Evolutionary conservation across 2,888 invertebrate genomes (phyloP), one percentile per base, ranked within the genome.

Genomic region (Mythimna pallens): DNA sequence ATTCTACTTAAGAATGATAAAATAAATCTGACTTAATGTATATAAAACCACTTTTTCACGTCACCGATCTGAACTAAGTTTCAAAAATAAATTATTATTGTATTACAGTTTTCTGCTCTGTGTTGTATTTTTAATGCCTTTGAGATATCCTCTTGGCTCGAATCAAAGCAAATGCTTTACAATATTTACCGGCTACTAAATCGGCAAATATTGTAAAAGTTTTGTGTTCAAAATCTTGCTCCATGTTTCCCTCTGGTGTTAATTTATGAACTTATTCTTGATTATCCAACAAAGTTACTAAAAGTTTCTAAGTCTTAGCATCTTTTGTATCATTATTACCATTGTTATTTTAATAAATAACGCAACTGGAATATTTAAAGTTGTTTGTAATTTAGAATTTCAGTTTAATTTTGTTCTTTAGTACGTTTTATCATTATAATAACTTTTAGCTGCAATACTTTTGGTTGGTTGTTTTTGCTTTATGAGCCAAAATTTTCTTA

Each of bases 251-350:
- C n/a, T 59, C 22, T 59, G 36, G 58, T 64, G 54, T 62, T 65
- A 40, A 74, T 73, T 80, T 55, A 52, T 65, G 59, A 65, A 73
- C 43, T 69, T 64, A 73, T 63, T 80, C 58, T 62, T 69, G 59
- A 59, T 66, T 72, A n/a, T 43, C 34, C n/a, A 69, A 66, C 64
- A 66, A 79, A 73, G 63, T 73, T 73, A 34, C 47, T 47, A 6
- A 10, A 79, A 83, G 54, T 66, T 79, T 14, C 25, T 30, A 34
- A 61, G n/a, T 47, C n/a, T 55, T 34, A 40, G 14, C 17, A 59
- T 73, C 80, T 80, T 81, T 73, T 83, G 80, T 79, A 58, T 72
- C 20, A 58, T 83, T 63, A 63, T 6, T 8, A n/a, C 36, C 30
- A 65, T 80, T 80, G 80, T 73, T 61, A 40, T 25, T 40, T 6